Percentiles rank a stretch among this genome's conserved stretches.
Conservation (phyloP, 2,888 invertebrate genomes). For the Eupithecia centaureata region DNA sequence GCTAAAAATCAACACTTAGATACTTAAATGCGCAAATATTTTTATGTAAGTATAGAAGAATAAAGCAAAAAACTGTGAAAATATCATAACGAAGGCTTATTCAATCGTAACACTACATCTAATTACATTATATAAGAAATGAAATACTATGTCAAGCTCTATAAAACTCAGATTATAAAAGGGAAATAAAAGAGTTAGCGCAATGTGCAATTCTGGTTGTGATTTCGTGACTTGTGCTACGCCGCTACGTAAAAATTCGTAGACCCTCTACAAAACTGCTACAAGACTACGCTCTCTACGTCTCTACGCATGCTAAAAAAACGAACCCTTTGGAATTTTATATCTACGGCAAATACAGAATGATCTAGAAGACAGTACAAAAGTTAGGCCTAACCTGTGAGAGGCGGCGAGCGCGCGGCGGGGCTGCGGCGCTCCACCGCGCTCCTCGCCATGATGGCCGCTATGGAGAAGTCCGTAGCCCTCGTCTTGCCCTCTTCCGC, state of each 20-base stretch:
- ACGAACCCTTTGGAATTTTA: neutral
- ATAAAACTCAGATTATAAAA: neutral
- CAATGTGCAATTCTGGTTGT: neutral
- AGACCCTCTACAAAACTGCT: conserved; percentile 5
- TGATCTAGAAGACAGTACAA: conserved; percentile 1
- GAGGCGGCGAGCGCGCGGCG: conserved; percentile 74
- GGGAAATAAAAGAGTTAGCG: neutral
- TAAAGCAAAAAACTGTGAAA: neutral
- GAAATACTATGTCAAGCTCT: neutral
- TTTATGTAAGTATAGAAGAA: neutral
- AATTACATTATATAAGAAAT: neutral
- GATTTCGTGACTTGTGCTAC: neutral
- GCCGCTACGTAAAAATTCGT: conserved; percentile 6
- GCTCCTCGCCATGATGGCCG: conserved; percentile 94
- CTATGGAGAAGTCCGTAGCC: conserved; percentile 98
- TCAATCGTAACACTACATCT: neutral
- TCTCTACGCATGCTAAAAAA: neutral
- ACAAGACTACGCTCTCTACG: neutral
- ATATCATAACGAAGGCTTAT: neutral
- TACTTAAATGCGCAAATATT: neutral
- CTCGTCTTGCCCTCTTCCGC: conserved; percentile 78
- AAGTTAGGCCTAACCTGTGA: conserved; percentile 73
- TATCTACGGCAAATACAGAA: neutral
- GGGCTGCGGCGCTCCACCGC: conserved; percentile 77
- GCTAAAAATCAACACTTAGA: neutral